Percentiles rank a stretch among this genome's conserved stretches.
These are phyloP conservation scores for Sarcophaga carnaria DNA, from an alignment of 2,888 invertebrate genomes.

Conservation along the genomic window DNA sequence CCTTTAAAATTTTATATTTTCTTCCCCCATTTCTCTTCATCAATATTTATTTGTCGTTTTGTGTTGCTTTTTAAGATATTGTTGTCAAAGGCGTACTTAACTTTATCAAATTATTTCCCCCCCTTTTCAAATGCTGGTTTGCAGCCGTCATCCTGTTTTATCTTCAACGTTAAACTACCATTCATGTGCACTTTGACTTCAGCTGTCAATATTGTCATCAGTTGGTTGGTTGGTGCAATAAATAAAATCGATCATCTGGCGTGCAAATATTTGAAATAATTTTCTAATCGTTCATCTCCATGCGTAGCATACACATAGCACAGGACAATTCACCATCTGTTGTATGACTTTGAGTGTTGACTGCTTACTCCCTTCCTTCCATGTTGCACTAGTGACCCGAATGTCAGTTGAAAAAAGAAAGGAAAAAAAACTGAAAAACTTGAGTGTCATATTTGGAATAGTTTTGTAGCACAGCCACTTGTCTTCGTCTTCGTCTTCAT, in stretches of 20 bases:
- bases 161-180: too few relatives aligned
- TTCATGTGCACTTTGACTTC: too few relatives aligned
- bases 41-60: too few relatives aligned
- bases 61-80: too few relatives aligned
- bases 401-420: slow-evolving; percentile 19
- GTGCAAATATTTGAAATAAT: slow-evolving; percentile 10
- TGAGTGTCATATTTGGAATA: slow-evolving; percentile 46
- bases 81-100: too few relatives aligned
- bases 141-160: too few relatives aligned
- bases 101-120: too few relatives aligned
- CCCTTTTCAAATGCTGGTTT: too few relatives aligned
- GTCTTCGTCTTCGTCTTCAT: not conserved
- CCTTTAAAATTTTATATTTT: too few relatives aligned
- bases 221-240: not conserved
- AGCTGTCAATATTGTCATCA: not conserved
- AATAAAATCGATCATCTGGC: slow-evolving; percentile 12
- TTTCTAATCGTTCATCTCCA: slow-evolving; percentile 4
- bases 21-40: too few relatives aligned
- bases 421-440: slow-evolving; percentile 1
- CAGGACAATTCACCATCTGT: slow-evolving; percentile 32
- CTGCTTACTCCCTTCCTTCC: not conserved
- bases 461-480: slow-evolving; percentile 15
- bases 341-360: not conserved
- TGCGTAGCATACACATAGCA: not conserved
- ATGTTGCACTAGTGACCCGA: slow-evolving; percentile 8